Conservation (phyloP, 1,140 invertebrate species). For the Achroia grisella region DNA sequence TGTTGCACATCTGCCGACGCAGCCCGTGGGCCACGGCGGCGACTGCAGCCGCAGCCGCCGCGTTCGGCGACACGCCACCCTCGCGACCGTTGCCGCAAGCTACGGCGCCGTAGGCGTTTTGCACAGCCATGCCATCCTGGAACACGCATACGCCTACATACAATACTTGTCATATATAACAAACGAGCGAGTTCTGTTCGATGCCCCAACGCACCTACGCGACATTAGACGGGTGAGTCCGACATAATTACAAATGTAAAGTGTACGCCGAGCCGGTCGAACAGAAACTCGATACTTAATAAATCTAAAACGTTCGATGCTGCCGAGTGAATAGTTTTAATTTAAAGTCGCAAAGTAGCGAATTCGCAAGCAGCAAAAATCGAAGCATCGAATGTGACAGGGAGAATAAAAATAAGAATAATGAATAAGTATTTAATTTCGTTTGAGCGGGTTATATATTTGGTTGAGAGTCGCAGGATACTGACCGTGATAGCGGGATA, state of each 20-base stretch:
- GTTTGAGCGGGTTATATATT: no score
- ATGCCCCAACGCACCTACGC: neutral
- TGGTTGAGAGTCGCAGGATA: constrained; percentile 29
- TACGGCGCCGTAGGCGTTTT: constrained; percentile 56
- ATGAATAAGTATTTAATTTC: no score
- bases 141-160: constrained; percentile 39
- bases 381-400: constrained; percentile 2
- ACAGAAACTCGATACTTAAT: neutral
- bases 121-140: constrained; percentile 67
- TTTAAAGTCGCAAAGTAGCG: constrained; percentile 36
- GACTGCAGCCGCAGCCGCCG: constrained; percentile 82
- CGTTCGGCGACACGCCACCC: constrained; percentile 78
- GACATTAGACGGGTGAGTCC: no score
- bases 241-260: neutral
- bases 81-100: constrained; percentile 75
- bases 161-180: constrained; percentile 28
- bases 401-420: neutral
- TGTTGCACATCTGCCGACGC: constrained; percentile 69
- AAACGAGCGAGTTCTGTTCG: no score
- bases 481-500: constrained; percentile 69
- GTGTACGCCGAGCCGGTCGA: neutral
- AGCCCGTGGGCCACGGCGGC: constrained; percentile 81
- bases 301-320: constrained; percentile 18
- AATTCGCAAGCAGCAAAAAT: constrained; percentile 29
- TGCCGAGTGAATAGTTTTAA: constrained; percentile 18